These are phyloP conservation scores for Drosophila tanythrix DNA, from an alignment of 2,888 invertebrate species.

Conservation along the genomic window DNA sequence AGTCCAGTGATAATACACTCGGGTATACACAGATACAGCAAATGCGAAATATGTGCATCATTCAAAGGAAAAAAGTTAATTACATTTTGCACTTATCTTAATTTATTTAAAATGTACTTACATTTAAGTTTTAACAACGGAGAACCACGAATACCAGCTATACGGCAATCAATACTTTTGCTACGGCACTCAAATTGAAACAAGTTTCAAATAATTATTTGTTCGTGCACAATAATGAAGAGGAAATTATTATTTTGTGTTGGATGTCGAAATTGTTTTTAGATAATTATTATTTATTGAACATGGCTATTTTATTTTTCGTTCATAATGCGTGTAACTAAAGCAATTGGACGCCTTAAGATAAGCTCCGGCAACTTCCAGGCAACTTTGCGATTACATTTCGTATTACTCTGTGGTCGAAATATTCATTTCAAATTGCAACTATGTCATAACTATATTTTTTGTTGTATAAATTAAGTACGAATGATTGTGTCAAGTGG, in stretches of 20 bases:
- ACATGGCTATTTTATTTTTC: not conserved
- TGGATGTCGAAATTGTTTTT: not conserved
- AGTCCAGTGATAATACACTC: not conserved
- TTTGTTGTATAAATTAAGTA: not conserved
- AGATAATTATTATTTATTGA: not conserved
- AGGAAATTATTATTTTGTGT: not conserved
- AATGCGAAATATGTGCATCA: not conserved
- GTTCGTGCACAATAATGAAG: not conserved
- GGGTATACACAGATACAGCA: not conserved
- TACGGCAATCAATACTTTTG: not conserved
- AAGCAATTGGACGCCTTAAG: not conserved
- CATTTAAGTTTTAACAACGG: not conserved
- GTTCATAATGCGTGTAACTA: not conserved
- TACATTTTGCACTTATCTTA: conserved; percentile 3
- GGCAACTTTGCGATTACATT: not conserved
- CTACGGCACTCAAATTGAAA: not conserved
- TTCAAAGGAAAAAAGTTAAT: conserved; percentile 3
- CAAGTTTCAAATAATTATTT: conserved; percentile 1
- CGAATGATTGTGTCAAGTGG: not conserved
- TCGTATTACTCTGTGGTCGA: not conserved
- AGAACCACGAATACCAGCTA: not conserved
- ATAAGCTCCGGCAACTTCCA: not conserved
- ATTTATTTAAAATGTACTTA: conserved; percentile 1
- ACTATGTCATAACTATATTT: not conserved
- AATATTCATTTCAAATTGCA: not conserved